phyloP scores from a whole-genome alignment of 2,113 vertebrate genomes.

The Nettapus auritus region DNA sequence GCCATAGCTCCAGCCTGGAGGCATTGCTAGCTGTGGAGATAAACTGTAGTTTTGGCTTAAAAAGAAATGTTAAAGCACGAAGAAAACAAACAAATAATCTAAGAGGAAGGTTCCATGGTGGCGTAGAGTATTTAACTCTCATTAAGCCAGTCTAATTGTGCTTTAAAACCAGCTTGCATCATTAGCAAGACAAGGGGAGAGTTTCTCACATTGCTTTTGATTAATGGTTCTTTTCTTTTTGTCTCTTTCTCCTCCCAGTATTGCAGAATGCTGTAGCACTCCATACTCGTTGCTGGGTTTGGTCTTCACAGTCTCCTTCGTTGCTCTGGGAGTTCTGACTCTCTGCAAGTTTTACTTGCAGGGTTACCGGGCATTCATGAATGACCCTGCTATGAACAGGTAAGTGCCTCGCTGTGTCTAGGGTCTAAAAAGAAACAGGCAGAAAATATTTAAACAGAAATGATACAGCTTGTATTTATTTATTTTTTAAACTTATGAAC shows the following conservation, averaged over 20 bases:
- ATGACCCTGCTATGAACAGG: constrained; percentile 98
- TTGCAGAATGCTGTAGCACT: constrained; percentile 98
- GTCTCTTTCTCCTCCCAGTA: constrained; percentile 74
- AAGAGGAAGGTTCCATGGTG: neutral
- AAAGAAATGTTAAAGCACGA: neutral
- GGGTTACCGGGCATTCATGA: constrained; percentile 97
- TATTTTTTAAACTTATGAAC: neutral
- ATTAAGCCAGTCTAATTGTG: neutral
- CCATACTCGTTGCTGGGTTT: constrained; percentile 94
- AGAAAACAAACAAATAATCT: too few relatives aligned
- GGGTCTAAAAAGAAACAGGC: neutral
- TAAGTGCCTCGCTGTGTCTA: constrained; percentile 32
- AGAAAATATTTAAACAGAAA: neutral
- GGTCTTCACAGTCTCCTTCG: constrained; percentile 97
- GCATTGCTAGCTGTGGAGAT: neutral
- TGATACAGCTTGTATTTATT: too few relatives aligned
- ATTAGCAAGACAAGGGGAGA: neutral
- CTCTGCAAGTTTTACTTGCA: constrained; percentile 99
- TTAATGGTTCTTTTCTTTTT: neutral
- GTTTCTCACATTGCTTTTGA: neutral
- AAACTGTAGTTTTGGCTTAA: neutral
- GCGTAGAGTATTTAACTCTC: neutral
- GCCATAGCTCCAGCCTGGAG: neutral
- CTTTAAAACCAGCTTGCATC: neutral
- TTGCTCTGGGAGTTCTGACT: constrained; percentile 94